Conservation (phyloP, 2,888 invertebrate species). For the Macaria notata region DNA sequence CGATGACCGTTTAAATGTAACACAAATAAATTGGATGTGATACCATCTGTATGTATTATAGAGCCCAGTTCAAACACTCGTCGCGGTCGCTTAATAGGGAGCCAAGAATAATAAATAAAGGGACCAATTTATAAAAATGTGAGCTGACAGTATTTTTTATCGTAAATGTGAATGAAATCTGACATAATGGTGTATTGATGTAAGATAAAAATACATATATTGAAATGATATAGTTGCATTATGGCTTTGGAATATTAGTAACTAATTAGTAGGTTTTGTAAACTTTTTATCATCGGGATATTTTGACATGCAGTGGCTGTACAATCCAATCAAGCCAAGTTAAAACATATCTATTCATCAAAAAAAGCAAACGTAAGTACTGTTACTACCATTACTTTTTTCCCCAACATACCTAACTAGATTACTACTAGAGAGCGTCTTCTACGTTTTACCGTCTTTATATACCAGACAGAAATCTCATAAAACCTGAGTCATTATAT, state of each 20-base stretch:
- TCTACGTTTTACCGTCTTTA: too few relatives aligned
- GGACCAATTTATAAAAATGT: slow-evolving; percentile 2
- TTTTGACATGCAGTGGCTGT: too few relatives aligned
- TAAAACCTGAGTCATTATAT: slow-evolving; percentile 3
- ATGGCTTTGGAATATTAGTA: too few relatives aligned
- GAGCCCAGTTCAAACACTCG: slow-evolving; percentile 14
- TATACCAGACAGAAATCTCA: neutral
- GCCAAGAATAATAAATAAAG: slow-evolving; percentile 6
- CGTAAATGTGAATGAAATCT: neutral
- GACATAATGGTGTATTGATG: neutral
- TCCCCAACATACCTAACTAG: too few relatives aligned
- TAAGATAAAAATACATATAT: neutral
- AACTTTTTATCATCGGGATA: too few relatives aligned
- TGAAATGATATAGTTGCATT: too few relatives aligned
- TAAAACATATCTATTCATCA: too few relatives aligned
- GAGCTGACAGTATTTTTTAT: neutral
- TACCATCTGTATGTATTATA: slow-evolving; percentile 25
- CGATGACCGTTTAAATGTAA: slow-evolving; percentile 33
- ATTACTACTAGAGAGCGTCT: too few relatives aligned
- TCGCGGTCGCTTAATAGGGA: slow-evolving; percentile 11
- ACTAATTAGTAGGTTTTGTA: too few relatives aligned
- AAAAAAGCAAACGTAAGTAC: too few relatives aligned
- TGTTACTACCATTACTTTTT: too few relatives aligned
- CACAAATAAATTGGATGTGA: slow-evolving; percentile 31
- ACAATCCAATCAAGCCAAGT: too few relatives aligned